Evolutionary conservation across 2,888 invertebrate genomes (phyloP).

Genomic region (Monochamus alternatus): DNA sequence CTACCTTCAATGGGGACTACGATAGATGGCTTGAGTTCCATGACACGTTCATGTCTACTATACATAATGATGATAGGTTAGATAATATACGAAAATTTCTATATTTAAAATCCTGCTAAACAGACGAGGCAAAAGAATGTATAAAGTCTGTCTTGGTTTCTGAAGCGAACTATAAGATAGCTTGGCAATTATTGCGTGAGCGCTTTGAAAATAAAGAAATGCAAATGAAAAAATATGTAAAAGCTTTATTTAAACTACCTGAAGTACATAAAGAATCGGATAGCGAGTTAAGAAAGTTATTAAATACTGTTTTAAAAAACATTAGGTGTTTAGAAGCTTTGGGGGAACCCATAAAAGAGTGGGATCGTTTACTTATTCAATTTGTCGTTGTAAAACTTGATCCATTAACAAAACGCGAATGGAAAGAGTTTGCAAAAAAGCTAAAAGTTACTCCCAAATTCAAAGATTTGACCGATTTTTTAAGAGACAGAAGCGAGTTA

Average conservation of each 20-base stretch:
- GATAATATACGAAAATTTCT: slow-evolving; percentile 6
- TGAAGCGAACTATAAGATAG: slow-evolving; percentile 9
- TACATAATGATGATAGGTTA: neutral
- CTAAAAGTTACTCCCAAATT: no score
- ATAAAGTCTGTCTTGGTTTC: slow-evolving; percentile 11
- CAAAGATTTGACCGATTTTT: no score
- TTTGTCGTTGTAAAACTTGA: slow-evolving; percentile 6
- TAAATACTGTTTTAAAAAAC: neutral
- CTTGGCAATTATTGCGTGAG: slow-evolving; percentile 16
- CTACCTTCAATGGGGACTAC: slow-evolving; percentile 8
- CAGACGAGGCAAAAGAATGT: slow-evolving; percentile 5
- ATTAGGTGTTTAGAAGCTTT: neutral
- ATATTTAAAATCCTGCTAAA: slow-evolving; percentile 12
- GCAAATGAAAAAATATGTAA: slow-evolving; percentile 48
- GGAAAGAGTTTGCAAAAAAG: no score
- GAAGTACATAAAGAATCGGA: slow-evolving; percentile 7
- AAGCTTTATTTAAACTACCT: slow-evolving; percentile 33
- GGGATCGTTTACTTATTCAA: slow-evolving; percentile 17
- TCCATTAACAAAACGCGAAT: slow-evolving; percentile 13
- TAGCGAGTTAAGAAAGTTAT: neutral
- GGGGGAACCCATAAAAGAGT: slow-evolving; percentile 2
- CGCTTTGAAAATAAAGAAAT: slow-evolving; percentile 48
- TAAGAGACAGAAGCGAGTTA: no score
- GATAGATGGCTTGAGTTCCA: slow-evolving; percentile 20
- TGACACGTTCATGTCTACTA: slow-evolving; percentile 7